Evolutionary conservation across 1,140 invertebrate genomes (phyloP), one percentile per base, ranked within the genome.

Genomic region (Asobara japonica): DNA sequence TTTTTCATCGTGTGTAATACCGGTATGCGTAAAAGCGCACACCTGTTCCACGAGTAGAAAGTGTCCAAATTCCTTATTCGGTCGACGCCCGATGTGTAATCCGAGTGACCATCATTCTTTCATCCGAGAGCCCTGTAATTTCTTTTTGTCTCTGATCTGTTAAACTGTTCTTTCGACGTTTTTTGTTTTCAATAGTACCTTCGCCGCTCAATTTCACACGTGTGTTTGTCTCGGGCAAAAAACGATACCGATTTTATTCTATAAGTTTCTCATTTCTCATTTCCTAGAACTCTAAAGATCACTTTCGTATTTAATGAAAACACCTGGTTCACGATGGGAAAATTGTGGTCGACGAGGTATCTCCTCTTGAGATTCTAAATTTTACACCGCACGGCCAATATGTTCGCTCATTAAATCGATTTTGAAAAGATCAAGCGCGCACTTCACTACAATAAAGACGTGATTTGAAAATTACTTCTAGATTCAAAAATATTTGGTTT

Each of bases 61-160:
- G 82, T 82, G 82, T 77, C 81, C 78, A 80, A 81, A 83, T 83
- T 83, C 79, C 77, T 83, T 79, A 75, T 79, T 68, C 51, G 71
- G 51, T 62, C 31, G 31, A 66, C 48, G 38, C 30, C 64, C 71
- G 22, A 56, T 56, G 51, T 56, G 51, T 56, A 56, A 56, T 56
- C 51, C 25, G 18, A 56, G 51, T 56, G 51, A 56, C 51, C n/a
- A n/a, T n/a, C n/a, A 56, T 18, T 56, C 64, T 71, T 51, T 36
- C 38, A 62, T 66, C 33, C n/a, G n/a, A n/a, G n/a, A n/a, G n/a
- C n/a, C n/a, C n/a, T n/a, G n/a, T n/a, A n/a, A 31, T 48, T 38
- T 61, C 25, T 41, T 31, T 38, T 51, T 66, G 30, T 31, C n/a
- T 65, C 18, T 11, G 13, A 31, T 33, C 65, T 30, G 48, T 25